Base-by-base conservation (phyloP, 2,113 vertebrate species). In the Oncorhynchus tshawytscha region DNA sequence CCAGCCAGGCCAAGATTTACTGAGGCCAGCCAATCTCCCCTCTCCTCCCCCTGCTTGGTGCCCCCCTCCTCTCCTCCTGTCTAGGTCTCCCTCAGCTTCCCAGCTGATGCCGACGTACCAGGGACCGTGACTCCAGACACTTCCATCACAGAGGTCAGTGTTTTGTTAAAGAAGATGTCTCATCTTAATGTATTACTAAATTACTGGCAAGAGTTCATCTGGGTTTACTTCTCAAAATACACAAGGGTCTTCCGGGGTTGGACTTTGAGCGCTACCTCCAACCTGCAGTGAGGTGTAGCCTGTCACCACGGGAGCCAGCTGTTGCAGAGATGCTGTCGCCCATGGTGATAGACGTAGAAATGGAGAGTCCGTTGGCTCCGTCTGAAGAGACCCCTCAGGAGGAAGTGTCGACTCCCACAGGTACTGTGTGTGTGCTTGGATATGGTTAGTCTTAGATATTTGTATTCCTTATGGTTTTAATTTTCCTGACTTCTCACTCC, bases 251-350 rank as follows among this genome's bases (percentile, higher is more conserved):
- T 72, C 76, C 85, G 5, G 87, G 82, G 11, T 76, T 93, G 85
- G 93, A 94, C 79, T 90, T 94, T 80, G 92, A 93, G 76, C 88
- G 90, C 39, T 94, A 94, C 81, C 77, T 94, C 29, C 90, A 79
- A 82, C 88, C 91, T 3, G 72, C 88, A 18, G 76, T 72, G 59
- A 83, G 87, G 67, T 59, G 77, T 82, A 92, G 86, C 81, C 18
- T 89, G 68, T 91, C 91, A n/a, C 87, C 88, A 0, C 49, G 34
- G 31, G 77, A 54, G 16, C 51, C 72, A 49, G 22, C 60, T 0
- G 76, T 70, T 60, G 22, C 78, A 27, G 22, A 93, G 71, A 81
- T 54, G 0, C 64, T 77, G 45, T 92, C 90, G 5, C 83, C 90
- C 13, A 78, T 86, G 82, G 64, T 54, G 5, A 75, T 70, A 8